These are phyloP conservation scores for Empis livida DNA, from an alignment of 2,888 invertebrate species.

Conservation along the genomic window DNA sequence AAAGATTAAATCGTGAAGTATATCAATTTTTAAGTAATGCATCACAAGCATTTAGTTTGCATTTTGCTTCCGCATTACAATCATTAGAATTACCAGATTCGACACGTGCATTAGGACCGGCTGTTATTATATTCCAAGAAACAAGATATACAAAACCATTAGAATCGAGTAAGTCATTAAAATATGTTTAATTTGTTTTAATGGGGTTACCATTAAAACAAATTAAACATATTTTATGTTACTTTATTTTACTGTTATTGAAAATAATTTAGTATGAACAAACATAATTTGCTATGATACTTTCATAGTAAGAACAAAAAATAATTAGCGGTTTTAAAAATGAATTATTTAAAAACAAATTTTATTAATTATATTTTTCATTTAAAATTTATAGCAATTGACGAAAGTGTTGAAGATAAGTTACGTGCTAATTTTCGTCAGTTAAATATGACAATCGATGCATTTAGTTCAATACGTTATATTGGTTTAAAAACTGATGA, in stretches of 20 bases:
- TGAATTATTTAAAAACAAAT: conserved; percentile 1
- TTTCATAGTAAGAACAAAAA: too few relatives aligned
- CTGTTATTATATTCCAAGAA: conserved; percentile 68
- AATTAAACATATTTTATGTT: too few relatives aligned
- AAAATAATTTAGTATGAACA: too few relatives aligned
- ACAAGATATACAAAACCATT: conserved; percentile 57
- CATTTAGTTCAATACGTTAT: conserved; percentile 58
- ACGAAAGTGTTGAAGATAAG: conserved; percentile 49
- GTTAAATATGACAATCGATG: conserved; percentile 49
- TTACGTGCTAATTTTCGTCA: conserved; percentile 48
- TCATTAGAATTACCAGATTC: conserved; percentile 24
- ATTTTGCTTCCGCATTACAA: conserved; percentile 49
- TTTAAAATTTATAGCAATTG: conserved; percentile 38
- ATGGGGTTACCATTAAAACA: too few relatives aligned
- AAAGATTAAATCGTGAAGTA: conserved; percentile 61
- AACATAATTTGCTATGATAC: too few relatives aligned
- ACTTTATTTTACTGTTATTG: too few relatives aligned
- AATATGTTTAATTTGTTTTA: too few relatives aligned
- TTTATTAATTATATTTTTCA: too few relatives aligned
- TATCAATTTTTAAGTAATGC: conserved; percentile 65
- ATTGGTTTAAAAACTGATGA: conserved; percentile 45
- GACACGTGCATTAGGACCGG: conserved; percentile 50
- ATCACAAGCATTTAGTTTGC: conserved; percentile 56
- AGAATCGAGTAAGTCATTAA: conserved; percentile 41
- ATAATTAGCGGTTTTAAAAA: too few relatives aligned